phyloP scores from a whole-genome alignment of 2,113 vertebrate genomes.

The Dromiciops gliroides region DNA sequence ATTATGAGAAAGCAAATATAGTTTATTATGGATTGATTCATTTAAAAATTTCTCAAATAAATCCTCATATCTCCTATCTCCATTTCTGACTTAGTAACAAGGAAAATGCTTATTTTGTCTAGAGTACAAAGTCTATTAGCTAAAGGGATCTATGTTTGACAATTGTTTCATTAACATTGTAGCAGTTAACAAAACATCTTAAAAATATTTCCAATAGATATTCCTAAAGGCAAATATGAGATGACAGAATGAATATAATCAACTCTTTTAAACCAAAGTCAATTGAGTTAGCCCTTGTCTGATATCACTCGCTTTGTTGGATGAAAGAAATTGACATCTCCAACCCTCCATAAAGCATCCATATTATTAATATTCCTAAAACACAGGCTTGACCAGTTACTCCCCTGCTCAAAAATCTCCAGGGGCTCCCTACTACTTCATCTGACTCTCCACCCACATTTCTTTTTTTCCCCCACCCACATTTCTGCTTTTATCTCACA shows the following conservation, averaged over 20 bases:
- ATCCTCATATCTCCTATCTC: constrained; percentile 14
- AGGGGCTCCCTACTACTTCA: neutral
- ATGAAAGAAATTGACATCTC: neutral
- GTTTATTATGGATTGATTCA: constrained; percentile 16
- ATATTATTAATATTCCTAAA: neutral
- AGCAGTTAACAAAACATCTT: constrained; percentile 15
- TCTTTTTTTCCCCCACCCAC: no score
- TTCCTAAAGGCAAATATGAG: constrained; percentile 12
- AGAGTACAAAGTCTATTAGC: constrained; percentile 17
- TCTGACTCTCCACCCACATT: no score
- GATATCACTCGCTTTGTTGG: neutral
- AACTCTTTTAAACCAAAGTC: neutral
- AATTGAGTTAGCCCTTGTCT: neutral
- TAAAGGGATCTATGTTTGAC: constrained; percentile 13
- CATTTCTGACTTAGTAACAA: constrained; percentile 35
- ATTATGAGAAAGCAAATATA: constrained; percentile 17
- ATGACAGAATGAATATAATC: neutral
- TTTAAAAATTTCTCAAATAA: constrained; percentile 43
- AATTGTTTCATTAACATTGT: constrained; percentile 27
- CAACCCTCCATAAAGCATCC: neutral
- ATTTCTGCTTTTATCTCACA: neutral
- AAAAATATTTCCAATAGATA: neutral
- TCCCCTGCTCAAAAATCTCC: neutral
- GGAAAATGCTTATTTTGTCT: constrained; percentile 15
- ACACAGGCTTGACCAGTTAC: neutral